Evolutionary conservation across 2,797 vertebrate species (phyloP).

Genomic region (Synaphobranchus kaupii): DNA sequence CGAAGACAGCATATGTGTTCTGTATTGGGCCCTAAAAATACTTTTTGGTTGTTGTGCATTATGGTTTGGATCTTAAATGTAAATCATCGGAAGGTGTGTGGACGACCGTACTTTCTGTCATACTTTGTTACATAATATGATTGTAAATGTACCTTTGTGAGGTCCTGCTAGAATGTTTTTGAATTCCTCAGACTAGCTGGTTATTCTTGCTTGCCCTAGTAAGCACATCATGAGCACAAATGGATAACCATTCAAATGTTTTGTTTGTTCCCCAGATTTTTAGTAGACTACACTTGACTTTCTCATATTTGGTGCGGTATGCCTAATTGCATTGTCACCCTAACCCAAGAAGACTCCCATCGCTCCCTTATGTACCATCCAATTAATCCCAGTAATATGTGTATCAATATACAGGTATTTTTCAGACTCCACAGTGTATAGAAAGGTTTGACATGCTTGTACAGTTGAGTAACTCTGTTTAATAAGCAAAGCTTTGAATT

Average conservation of each 20-base stretch:
- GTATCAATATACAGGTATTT: neutral
- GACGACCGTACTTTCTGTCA: too few relatives aligned
- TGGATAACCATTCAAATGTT: neutral
- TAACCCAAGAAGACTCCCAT: neutral
- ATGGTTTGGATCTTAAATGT: neutral
- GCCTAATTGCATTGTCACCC: neutral
- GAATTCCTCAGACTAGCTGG: too few relatives aligned
- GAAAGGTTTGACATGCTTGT: neutral
- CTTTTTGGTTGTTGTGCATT: too few relatives aligned
- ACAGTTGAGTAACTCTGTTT: neutral
- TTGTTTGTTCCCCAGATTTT: neutral
- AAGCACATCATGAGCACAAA: too few relatives aligned
- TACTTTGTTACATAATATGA: neutral
- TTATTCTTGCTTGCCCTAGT: too few relatives aligned
- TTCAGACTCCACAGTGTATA: neutral
- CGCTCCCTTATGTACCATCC: neutral
- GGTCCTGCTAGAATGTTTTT: neutral
- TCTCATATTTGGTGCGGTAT: neutral
- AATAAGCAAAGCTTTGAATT: too few relatives aligned
- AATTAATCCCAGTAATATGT: neutral
- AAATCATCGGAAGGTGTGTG: neutral
- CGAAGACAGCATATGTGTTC: too few relatives aligned
- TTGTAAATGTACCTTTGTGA: neutral
- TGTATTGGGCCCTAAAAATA: too few relatives aligned
- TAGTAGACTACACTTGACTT: neutral